Conservation (phyloP, 2,797 vertebrate species). For the Galagoides demidoff region DNA sequence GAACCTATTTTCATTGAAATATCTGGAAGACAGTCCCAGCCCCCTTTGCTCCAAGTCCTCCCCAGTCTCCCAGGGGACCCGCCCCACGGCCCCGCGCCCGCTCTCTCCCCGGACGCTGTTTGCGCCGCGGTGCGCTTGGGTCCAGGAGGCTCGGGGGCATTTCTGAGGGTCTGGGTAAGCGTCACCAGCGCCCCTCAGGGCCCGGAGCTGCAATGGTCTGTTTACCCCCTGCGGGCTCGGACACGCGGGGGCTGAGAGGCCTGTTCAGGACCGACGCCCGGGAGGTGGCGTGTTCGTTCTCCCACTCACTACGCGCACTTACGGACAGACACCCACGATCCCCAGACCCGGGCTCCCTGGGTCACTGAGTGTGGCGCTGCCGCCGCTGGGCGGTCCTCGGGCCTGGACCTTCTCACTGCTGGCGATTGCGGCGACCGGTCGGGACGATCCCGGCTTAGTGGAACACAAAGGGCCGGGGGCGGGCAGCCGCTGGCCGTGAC, state of each 20-base stretch:
- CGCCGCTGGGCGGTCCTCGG: accelerated
- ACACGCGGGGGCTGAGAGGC: constrained; percentile 79
- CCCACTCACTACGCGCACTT: constrained; percentile 76
- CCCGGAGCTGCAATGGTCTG: constrained; percentile 18
- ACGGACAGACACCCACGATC: not conserved
- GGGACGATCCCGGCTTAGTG: not conserved
- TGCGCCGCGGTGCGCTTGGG: not conserved
- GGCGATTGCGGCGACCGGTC: accelerated
- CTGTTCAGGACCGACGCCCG: constrained; percentile 76
- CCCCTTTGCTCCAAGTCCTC: accelerated
- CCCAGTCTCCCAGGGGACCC: not conserved
- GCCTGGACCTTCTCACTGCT: not conserved
- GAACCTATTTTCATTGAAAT: not conserved
- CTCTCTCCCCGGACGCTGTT: too few relatives aligned
- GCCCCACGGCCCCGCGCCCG: too few relatives aligned
- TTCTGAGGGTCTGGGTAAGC: not conserved
- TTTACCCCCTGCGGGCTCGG: constrained; percentile 70
- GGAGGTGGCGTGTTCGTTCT: constrained; percentile 73
- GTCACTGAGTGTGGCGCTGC: accelerated
- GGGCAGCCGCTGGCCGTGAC: too few relatives aligned
- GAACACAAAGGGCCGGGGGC: not conserved
- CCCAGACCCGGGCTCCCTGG: not conserved
- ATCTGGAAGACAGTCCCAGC: too few relatives aligned
- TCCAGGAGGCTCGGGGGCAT: accelerated
- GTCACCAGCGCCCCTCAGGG: not conserved